Evolutionary conservation across 2,797 vertebrate species (phyloP), one percentile per base, ranked within the genome.

Genomic region (Scarus forsteni): DNA sequence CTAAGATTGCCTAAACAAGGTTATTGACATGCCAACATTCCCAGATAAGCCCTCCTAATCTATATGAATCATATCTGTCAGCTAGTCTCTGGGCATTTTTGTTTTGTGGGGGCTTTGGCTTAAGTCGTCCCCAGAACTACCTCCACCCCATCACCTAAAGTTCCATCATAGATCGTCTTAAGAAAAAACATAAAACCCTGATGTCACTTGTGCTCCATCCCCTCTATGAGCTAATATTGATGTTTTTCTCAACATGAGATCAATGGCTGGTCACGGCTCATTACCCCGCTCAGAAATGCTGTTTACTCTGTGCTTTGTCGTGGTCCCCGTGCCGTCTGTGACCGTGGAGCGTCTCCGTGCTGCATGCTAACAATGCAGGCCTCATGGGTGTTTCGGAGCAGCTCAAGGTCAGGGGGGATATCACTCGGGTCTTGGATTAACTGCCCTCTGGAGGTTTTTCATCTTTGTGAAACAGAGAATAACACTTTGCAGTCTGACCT

Each of bases 391-490:
- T 60, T 63, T 16, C 50, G 63, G 16, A 52, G 56, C 8, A 5
- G 56, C 81, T 89, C 86, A 88, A 90, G 87, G 89, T 89, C 83
- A 73, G 71, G 44, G 19, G 42, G 55, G 70, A 69, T 66, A 80
- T 77, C 84, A 60, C 78, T n/a, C 3, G 59, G 70, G 70, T 83
- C 76, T 76, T 66, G 84, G 83, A 89, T 90, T 88, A 90, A 87
- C 85, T 75, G 51, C 66, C 77, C 80, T 72, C 75, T 0, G n/a
- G 81, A 77, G 84, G 69, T 52, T 81, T 90, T 82, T 73, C 84
- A 80, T 91, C 77, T 80, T 69, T 46, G 50, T 72, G 62, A 66
- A 88, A 85, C 66, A 60, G 62, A 85, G 67, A 61, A 84, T 65
- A 80, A 71, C 49, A 77, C 77, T 81, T 50, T 13, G 36, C 35